A percentile compares a stretch with the other conserved stretches of the same genome.
phyloP scores from a whole-genome alignment of 2,797 vertebrate species.

The Catharus ustulatus region DNA sequence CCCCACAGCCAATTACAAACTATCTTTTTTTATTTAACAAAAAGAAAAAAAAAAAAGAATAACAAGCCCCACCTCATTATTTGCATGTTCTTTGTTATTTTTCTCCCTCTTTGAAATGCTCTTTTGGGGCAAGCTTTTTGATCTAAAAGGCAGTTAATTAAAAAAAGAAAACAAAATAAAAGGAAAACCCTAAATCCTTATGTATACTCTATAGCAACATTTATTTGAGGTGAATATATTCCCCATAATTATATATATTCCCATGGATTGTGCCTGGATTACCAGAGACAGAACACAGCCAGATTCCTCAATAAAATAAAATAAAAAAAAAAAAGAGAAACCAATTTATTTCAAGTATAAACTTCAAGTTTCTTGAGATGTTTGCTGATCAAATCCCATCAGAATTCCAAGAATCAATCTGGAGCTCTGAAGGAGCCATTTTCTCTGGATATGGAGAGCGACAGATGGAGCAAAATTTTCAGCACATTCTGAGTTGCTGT shows the following conservation, averaged over 20 bases:
- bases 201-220: not conserved
- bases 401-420: not conserved
- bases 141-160: not conserved
- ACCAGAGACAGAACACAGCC: not conserved
- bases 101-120: not conserved
- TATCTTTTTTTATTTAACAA: not conserved
- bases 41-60: not conserved
- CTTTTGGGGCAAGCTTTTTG: not conserved
- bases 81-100: not conserved
- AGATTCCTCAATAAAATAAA: not conserved
- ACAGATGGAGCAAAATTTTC: slow-evolving; percentile 35
- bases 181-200: not conserved
- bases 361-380: not conserved
- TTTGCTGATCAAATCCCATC: not conserved
- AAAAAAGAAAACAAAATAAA: rapidly evolving
- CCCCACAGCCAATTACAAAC: not conserved
- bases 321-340: not conserved
- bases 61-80: not conserved
- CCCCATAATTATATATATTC: not conserved
- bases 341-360: not conserved
- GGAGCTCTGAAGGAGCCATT: not conserved
- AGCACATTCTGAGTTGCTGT: not conserved
- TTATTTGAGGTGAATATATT: not conserved
- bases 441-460: not conserved
- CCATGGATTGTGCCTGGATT: not conserved